Conservation (phyloP, 2,888 invertebrate species). For the Orgyia antiqua region DNA sequence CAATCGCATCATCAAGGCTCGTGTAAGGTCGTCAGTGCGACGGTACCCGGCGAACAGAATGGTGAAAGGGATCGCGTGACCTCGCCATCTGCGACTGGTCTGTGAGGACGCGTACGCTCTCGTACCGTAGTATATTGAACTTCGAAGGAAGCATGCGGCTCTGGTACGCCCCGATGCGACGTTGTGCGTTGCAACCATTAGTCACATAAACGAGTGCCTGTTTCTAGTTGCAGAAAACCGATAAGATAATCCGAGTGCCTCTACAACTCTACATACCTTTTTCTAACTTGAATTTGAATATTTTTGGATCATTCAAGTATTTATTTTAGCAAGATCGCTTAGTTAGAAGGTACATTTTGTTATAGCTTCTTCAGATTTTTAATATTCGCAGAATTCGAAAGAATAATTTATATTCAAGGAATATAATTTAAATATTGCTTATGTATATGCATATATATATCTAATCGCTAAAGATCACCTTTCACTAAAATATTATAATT, state of each 20-base stretch:
- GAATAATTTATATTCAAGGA: no score
- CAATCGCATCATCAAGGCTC: conserved; percentile 60
- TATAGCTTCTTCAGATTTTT: no score
- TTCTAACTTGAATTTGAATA: background rate
- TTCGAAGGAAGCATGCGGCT: conserved; percentile 30
- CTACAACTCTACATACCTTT: conserved; percentile 13
- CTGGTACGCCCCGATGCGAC: conserved; percentile 28
- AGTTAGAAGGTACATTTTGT: no score
- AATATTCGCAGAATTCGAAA: no score
- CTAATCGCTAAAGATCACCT: no score
- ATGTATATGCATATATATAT: no score
- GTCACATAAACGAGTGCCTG: conserved; percentile 20
- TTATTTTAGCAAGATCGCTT: no score
- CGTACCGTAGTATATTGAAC: conserved; percentile 47
- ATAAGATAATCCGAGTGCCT: conserved; percentile 24
- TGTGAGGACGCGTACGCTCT: conserved; percentile 36
- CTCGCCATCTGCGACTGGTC: conserved; percentile 53
- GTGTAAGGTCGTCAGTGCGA: conserved; percentile 53
- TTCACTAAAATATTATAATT: no score
- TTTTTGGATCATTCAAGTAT: no score
- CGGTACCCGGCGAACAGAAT: conserved; percentile 53
- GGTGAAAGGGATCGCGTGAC: conserved; percentile 68
- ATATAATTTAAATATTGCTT: conserved; percentile 33
- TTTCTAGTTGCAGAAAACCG: conserved; percentile 24
- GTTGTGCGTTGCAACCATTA: conserved; percentile 24